phyloP scores from a whole-genome alignment of 2,113 vertebrate species.

The Tor tambroides region DNA sequence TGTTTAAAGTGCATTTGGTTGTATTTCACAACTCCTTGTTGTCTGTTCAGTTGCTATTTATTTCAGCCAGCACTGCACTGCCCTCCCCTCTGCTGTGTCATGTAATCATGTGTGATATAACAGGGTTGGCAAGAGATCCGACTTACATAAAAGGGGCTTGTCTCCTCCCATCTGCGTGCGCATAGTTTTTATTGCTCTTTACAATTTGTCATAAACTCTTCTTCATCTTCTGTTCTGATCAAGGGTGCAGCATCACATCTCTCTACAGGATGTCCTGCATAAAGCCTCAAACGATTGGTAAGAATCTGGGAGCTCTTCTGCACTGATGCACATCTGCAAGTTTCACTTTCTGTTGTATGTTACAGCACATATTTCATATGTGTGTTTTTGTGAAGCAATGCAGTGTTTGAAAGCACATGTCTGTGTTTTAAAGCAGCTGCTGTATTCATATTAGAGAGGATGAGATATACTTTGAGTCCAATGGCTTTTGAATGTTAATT shows the following conservation, averaged over 20 bases:
- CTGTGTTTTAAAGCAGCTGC: conserved; percentile 2
- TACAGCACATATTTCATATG: not conserved
- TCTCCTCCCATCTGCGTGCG: not conserved
- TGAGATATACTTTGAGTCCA: not conserved
- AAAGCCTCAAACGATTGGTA: conserved; percentile 36
- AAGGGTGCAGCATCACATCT: conserved; percentile 1
- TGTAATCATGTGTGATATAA: conserved; percentile 1
- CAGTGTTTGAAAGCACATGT: not conserved
- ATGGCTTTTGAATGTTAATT: not conserved
- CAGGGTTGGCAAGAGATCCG: not conserved
- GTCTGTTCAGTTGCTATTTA: not conserved
- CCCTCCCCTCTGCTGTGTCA: not conserved
- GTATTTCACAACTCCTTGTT: not conserved
- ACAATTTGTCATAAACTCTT: not conserved
- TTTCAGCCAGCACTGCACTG: not conserved
- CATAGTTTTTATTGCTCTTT: not conserved
- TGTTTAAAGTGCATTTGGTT: not conserved
- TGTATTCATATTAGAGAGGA: not conserved
- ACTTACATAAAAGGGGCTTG: not conserved
- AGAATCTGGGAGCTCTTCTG: not conserved
- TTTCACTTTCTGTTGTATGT: not conserved
- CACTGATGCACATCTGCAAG: not conserved
- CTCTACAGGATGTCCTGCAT: conserved; percentile 44
- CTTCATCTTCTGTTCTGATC: conserved; percentile 2
- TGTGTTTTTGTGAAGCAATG: not conserved